These are phyloP conservation scores for Chorisops tibialis DNA, from an alignment of 2,888 invertebrate species.

Conservation along the genomic window DNA sequence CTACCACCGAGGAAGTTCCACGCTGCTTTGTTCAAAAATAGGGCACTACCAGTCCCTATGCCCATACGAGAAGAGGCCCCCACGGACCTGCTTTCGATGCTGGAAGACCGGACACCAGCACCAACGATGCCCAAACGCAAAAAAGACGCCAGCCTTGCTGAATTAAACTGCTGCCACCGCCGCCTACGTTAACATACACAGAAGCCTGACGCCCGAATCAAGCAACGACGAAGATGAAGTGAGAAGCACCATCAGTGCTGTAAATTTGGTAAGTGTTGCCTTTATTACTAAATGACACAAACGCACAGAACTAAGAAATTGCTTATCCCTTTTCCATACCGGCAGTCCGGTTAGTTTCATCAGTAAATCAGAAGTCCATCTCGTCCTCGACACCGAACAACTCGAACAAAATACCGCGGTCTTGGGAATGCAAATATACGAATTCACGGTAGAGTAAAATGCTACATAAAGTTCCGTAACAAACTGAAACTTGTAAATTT, in stretches of 20 bases:
- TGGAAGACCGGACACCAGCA: no score
- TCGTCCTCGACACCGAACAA: neutral
- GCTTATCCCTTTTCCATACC: neutral
- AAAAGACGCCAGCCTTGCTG: no score
- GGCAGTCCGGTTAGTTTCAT: neutral
- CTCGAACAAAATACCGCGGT: neutral
- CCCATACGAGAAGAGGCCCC: neutral
- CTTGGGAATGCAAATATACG: neutral
- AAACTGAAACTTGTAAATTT: no score
- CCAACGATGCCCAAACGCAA: no score
- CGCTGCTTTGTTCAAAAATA: neutral
- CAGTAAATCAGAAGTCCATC: neutral
- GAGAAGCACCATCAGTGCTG: neutral
- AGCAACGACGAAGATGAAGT: neutral
- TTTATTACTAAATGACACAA: neutral
- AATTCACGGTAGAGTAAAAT: neutral
- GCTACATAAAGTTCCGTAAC: neutral
- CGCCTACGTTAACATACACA: neutral
- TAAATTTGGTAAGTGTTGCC: neutral
- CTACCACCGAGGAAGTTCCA: neutral
- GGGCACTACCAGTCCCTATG: neutral
- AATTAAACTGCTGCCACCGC: neutral
- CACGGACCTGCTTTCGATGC: neutral
- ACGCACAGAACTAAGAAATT: neutral
- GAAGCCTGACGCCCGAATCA: neutral